Base-by-base conservation (phyloP, 2,797 vertebrate genomes). In the Halcyon smyrnensis region DNA sequence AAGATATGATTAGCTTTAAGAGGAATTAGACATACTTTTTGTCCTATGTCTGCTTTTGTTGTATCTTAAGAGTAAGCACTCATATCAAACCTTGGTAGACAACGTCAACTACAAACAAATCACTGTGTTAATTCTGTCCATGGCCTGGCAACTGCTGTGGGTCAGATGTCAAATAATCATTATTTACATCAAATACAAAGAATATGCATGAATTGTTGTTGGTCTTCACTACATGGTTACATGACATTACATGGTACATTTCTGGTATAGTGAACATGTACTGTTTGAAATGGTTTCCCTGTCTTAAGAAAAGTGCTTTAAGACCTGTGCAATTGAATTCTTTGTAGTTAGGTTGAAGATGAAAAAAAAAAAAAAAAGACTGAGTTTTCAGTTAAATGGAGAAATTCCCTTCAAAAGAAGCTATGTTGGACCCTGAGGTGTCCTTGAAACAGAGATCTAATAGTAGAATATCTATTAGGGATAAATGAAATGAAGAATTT, bases 101-200 rank as follows among this genome's bases (percentile, higher is more conserved):
- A 82, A 63, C 9, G 8, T 23, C 19, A 28, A 10, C 23, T 23
- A 56, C 37, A 67, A 87, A 11, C 5, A 87, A 48, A 12, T 71
- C 34, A 34, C 34, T 67, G 32, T 4, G 1, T 78, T 87, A 89
- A 71, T 78, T 81, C 71, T 77, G 37, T 21, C 41, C 10, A 0
- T 62, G 71, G 64, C n/a, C 60, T 54, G 57, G 53, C 71, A 81
- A 50, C 57, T 94, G 71, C 53, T 51, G 27, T 0, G 0, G 75
- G 62, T 89, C 60, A 92, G 41, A 90, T 80, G 86, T 83, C 88
- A 88, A 81, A 84, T 56, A 48, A 65, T 87, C n/a, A 65, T 87
- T 5, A 37, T 93, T 95, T 85, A 63, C 57, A 73, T 69, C n/a
- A 67, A 89, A 39, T 59, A 48, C 25, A 91, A 95, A 91, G 62